Base-by-base conservation (phyloP, 2,113 vertebrate genomes). In the Ceyx margarethae region DNA sequence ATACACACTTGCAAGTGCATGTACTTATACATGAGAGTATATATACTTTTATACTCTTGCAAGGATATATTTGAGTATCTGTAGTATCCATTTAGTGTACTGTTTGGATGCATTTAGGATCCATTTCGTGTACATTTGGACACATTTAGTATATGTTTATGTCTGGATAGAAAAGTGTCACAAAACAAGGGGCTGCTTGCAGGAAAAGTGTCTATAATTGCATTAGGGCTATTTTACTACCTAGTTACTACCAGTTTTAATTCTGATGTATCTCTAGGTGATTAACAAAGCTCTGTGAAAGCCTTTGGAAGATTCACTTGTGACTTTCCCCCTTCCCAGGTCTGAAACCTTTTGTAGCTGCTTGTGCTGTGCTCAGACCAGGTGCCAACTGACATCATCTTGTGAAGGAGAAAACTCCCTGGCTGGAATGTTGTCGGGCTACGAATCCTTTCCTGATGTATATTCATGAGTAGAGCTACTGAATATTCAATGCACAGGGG, bases 401-500 rank as follows among this genome's bases (percentile, higher is more conserved):
- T 43, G 29, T 19, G 46, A n/a, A 18, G 6, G 37, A 17, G 60
- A 61, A 66, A 69, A 54, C 43, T 54, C 46, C 43, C 15, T 74
- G 29, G 37, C 83, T 72, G 83, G 65, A 86, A 84, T 69, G 50
- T 8, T 66, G 61, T 15, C 71, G 16, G 11, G 29, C 53, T 57
- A 15, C 68, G 85, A 51, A 53, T 45, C 50, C 74, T 48, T 89
- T 65, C 69, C 57, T 65, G 50, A 42, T 20, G 42, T 19, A 5
- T 3, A 22, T 22, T 35, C 61, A 43, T 74, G 81, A 51, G 18
- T 13, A 23, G 0, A 66, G 45, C 57, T 84, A 29, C 40, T 64
- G 53, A 40, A 8, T 9, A 5, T 1, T 25, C 51, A 56, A 62
- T 12, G 20, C 18, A 11, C 15, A 1, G 0, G 3, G 51, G 29